Conservation (phyloP, 2,113 vertebrate genomes). For the Hiodon alosoides region DNA sequence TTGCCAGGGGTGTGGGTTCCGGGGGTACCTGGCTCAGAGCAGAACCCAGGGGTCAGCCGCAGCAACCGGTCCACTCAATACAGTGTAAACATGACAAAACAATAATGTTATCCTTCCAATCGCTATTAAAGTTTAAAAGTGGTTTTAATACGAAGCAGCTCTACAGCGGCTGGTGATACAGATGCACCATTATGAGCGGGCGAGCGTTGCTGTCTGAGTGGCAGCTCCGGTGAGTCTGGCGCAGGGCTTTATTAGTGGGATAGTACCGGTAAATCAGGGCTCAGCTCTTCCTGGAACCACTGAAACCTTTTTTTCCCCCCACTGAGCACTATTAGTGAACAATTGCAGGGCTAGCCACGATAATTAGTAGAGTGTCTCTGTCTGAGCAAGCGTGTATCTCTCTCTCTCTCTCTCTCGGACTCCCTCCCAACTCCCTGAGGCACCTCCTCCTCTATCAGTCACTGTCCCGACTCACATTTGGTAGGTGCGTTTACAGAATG, state of each 20-base stretch:
- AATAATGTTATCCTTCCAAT: no score
- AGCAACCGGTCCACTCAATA: no score
- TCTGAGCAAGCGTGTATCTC: slow-evolving; percentile 44
- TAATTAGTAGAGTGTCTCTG: slow-evolving; percentile 74
- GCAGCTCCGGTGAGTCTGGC: slow-evolving; percentile 43
- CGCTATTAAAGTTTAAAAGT: no score
- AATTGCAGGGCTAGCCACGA: slow-evolving; percentile 73
- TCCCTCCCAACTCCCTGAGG: background rate
- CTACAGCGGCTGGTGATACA: background rate
- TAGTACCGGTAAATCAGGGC: slow-evolving; percentile 79
- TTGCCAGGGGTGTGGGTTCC: background rate
- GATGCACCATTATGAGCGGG: background rate
- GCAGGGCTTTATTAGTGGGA: slow-evolving; percentile 70
- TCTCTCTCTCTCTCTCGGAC: slow-evolving; percentile 28
- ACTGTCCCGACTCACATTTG: slow-evolving; percentile 38
- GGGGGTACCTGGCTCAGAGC: no score
- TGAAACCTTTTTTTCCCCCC: slow-evolving; percentile 68
- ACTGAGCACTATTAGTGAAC: slow-evolving; percentile 79
- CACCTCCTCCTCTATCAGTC: slow-evolving; percentile 22
- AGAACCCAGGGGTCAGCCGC: no score
- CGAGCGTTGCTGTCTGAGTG: background rate
- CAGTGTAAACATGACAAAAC: no score
- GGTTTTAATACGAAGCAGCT: no score
- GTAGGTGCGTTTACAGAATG: slow-evolving; percentile 27
- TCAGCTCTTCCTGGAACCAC: slow-evolving; percentile 74